Base-by-base conservation (phyloP, 2,888 invertebrate species). In the Notodonta ziczac region DNA sequence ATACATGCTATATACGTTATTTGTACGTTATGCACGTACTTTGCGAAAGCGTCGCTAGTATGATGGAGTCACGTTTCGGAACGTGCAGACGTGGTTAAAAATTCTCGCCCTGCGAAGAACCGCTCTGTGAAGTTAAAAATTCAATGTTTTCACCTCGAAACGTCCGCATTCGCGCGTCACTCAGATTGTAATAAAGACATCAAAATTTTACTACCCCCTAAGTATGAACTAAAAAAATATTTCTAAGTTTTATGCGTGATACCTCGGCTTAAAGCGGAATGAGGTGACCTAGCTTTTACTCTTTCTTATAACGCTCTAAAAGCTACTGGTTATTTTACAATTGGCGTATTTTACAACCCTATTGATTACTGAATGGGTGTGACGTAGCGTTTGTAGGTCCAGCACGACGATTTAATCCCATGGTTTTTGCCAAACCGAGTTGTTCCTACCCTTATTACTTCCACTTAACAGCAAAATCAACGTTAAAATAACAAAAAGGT, bases 11-110 rank as follows among this genome's bases (percentile, higher is more conserved):
- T 62, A 60, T 39, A 60, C 14, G 39, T 32, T 60, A 56, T 62
- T 68, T 66, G 61, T 68, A 68, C 58, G 55, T 60, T 58, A 59
- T 59, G 57, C 61, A 65, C 63, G 61, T 64, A 58, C 68, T 57
- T 61, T 73, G 73, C 81, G 78, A 65, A 76, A 67, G 61, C 70
- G 63, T 65, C 81, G 69, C 76, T 68, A 78, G 63, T 56, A 73
- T 73, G 76, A 81, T 82, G 74, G 77, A 83, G 83, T 80, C 83
- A 83, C 84, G 87, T 86, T 75, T 70, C 73, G 77, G 78, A 77
- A 74, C 75, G 77, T 79, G 77, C 82, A 81, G 82, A 85, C 84
- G 84, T 76, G 83, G 83, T 80, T 83, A 81, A 83, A 83, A 84
- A 85, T 83, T 82, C 79, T 82, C 80, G 78, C 76, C 66, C 70